These are phyloP conservation scores for Dasysyrphus tricinctus DNA, from an alignment of 2,888 invertebrate species.

Conservation along the genomic window DNA sequence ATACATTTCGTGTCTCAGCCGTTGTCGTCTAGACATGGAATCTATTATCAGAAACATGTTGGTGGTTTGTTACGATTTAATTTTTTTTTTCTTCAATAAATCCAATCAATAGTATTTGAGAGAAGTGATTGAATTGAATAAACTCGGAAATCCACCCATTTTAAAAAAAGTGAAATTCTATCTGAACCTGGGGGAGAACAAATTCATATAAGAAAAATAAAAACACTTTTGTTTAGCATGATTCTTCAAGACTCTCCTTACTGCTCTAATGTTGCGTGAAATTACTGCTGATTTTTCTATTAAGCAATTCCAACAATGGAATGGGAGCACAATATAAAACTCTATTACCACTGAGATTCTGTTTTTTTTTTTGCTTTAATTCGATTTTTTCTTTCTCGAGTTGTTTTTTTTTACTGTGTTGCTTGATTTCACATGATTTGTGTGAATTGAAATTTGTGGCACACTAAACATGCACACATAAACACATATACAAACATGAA, in stretches of 20 bases:
- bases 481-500: no score
- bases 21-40: conserved; percentile 37
- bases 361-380: conserved; percentile 20
- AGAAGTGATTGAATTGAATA: conserved; percentile 34
- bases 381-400: conserved; percentile 21
- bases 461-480: background rate
- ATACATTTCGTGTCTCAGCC: background rate
- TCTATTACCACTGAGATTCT: conserved; percentile 61
- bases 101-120: background rate
- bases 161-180: conserved; percentile 33
- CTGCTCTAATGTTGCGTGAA: conserved; percentile 73
- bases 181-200: conserved; percentile 14
- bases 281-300: conserved; percentile 72
- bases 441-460: conserved; percentile 63
- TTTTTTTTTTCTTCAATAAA: background rate
- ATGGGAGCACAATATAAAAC: conserved; percentile 69
- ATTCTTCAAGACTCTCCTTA: conserved; percentile 15
- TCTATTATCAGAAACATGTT: conserved; percentile 9
- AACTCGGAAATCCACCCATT: conserved; percentile 51
- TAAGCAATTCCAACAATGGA: conserved; percentile 70
- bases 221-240: conserved; percentile 6
- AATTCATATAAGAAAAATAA: background rate
- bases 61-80: conserved; percentile 15
- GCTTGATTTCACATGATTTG: conserved; percentile 72
- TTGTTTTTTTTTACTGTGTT: conserved; percentile 21